Evolutionary conservation across 2,797 vertebrate species (phyloP).

Genomic region (Orestias chungarensis): DNA sequence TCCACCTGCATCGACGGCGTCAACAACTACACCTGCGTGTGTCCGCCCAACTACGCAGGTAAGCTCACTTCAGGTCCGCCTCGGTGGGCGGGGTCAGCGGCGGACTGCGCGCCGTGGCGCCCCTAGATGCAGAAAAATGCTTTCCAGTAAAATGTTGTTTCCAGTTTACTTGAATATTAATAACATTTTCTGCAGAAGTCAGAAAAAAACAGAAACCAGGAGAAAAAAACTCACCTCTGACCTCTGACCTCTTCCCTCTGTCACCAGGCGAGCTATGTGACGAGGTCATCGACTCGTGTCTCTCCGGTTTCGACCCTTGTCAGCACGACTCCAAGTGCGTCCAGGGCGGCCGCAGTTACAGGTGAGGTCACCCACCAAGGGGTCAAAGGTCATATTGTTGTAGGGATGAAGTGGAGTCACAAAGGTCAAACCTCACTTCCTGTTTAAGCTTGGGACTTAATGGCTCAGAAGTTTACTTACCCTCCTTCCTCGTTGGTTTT

Average conservation of each 20-base stretch:
- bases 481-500: too few species aligned
- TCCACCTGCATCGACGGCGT: slow-evolving; percentile 94
- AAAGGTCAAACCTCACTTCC: slow-evolving; percentile 25
- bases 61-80: too few species aligned
- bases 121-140: too few species aligned
- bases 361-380: slow-evolving; percentile 76
- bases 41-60: slow-evolving; percentile 88
- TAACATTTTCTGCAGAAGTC: too few species aligned
- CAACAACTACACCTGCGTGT: slow-evolving; percentile 96
- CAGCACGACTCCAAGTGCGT: slow-evolving; percentile 94
- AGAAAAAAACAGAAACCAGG: too few species aligned
- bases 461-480: background rate
- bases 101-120: too few species aligned
- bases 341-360: slow-evolving; percentile 83
- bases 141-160: too few species aligned
- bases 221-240: too few species aligned
- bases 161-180: too few species aligned
- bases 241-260: slow-evolving; percentile 5
- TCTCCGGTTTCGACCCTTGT: slow-evolving; percentile 89
- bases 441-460: background rate
- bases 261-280: slow-evolving; percentile 93
- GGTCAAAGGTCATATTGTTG: slow-evolving; percentile 36
- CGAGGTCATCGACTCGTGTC: slow-evolving; percentile 91
- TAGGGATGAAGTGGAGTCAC: too few species aligned
- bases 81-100: too few species aligned